Evolutionary conservation across 2,888 invertebrate genomes (phyloP), one percentile per base, ranked within the genome.

Genomic region (Lordiphosa andalusiaca): DNA sequence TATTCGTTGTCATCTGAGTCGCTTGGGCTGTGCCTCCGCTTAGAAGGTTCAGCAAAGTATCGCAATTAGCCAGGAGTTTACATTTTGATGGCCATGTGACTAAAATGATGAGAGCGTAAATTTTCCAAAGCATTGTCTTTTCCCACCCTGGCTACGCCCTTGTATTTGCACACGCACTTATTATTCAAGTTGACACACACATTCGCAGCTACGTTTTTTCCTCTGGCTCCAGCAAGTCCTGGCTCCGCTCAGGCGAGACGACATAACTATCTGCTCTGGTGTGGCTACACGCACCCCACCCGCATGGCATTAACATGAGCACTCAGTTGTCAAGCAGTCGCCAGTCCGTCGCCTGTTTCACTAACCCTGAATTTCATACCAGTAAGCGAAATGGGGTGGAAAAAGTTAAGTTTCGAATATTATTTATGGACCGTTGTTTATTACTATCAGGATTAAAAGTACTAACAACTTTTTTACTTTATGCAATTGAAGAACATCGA

Each of bases 161-260:
- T 25, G 25, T 25, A 44, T 16, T 33, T 16, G 13, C 16, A 6
- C 16, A 38, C 47, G 47, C 47, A 47, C 19, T 36, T 47, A 47
- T 23, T 33, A 41, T 35, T 13, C 41, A 51, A 41, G 42, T 41
- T 40, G 9, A 35, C 33, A 59, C 21, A 40, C 19, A 47, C 25
- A 21, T 12, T 35, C 9, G 30, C 30, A 13, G 30, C 10, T 23
- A 44, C 52, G 47, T 46, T 50, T 50, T 19, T 23, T 39, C 19
- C 25, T 46, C 56, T 56, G 69, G 49, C 69, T 61, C 69, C 69
- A 65, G 42, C 41, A 48, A 16, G 69, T 69, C 65, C 60, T 54
- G 71, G 67, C 73, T 63, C 74, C 73, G 56, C 39, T 54, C 56
- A 52, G 73, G 65, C 73, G 74, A 46, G 69, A 71, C 73, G 40